Percentiles rank a stretch among this genome's conserved stretches.
Evolutionary conservation across 2,888 invertebrate genomes (phyloP).

Genomic region (Sminthurides aquaticus): DNA sequence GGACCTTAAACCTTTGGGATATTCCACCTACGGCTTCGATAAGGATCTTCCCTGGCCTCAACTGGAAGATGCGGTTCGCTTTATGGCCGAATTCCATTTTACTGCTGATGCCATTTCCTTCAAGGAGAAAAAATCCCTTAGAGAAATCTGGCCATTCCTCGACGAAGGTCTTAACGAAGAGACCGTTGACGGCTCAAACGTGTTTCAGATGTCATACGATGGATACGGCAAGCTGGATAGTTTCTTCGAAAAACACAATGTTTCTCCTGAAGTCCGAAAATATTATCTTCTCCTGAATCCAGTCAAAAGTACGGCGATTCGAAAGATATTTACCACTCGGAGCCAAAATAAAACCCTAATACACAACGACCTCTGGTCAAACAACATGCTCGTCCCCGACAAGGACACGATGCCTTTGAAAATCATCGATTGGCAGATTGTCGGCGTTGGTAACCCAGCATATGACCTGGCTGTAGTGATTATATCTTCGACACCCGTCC

Average conservation of each 20-base stretch:
- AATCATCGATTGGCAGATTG: constrained; percentile 39
- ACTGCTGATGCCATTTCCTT: constrained; percentile 21
- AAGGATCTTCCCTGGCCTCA: constrained; percentile 12
- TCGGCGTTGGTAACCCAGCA: constrained; percentile 26
- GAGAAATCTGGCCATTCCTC: constrained; percentile 28
- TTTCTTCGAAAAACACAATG: constrained; percentile 18
- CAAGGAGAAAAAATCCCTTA: constrained; percentile 15
- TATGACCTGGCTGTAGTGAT: constrained; percentile 30
- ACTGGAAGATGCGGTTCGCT: constrained; percentile 23
- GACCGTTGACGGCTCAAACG: background rate
- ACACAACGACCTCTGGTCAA: constrained; percentile 39
- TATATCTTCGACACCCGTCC: constrained; percentile 24
- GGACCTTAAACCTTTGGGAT: constrained; percentile 35
- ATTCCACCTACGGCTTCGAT: constrained; percentile 21
- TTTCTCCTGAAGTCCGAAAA: constrained; percentile 8
- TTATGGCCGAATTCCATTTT: constrained; percentile 34
- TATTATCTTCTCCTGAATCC: constrained; percentile 20
- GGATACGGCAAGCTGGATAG: constrained; percentile 14
- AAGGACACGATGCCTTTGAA: constrained; percentile 20
- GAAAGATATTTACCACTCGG: constrained; percentile 1
- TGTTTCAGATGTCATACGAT: background rate
- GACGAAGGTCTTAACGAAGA: background rate
- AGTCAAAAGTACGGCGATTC: constrained; percentile 12
- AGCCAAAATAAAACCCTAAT: constrained; percentile 18
- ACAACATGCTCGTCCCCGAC: constrained; percentile 30